Evolutionary conservation across 37 sponge, comb jelly and placozoan genomes (phyloP).

Genomic region (Amphimedon queenslandica): DNA sequence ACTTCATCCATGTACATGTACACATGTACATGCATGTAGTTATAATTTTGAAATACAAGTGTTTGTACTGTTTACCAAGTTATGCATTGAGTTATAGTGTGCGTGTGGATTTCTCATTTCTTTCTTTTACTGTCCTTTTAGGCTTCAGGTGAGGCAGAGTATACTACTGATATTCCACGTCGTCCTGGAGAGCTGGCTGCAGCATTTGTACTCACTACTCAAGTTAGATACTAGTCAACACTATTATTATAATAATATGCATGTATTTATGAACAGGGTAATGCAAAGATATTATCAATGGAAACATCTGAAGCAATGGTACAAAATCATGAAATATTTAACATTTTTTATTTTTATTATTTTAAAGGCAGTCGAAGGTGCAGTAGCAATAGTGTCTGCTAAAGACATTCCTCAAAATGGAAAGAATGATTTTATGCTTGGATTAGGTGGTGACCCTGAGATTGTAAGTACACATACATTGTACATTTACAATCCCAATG

Average conservation of each 20-base stretch:
- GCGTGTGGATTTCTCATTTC: neutral
- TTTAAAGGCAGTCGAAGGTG: slow-evolving; percentile 55
- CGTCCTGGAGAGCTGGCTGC: slow-evolving; percentile 23
- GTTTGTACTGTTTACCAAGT: neutral
- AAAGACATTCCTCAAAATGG: slow-evolving; percentile 62
- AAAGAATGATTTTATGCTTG: slow-evolving; percentile 20
- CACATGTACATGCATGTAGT: too few species aligned
- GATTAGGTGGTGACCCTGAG: neutral
- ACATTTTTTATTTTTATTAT: neutral
- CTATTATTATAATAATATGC: neutral
- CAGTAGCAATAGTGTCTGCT: slow-evolving; percentile 53
- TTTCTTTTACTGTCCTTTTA: neutral
- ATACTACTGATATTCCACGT: slow-evolving; percentile 26
- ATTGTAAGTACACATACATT: neutral
- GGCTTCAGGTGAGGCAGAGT: slow-evolving; percentile 57
- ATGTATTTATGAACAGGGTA: neutral
- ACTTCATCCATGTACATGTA: too few species aligned
- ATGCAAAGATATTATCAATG: slow-evolving; percentile 10
- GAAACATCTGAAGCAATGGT: slow-evolving; percentile 6
- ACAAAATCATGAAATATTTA: neutral
- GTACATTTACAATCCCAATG: neutral
- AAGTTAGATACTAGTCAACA: slow-evolving; percentile 4
- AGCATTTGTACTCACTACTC: slow-evolving; percentile 39
- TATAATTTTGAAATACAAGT: too few species aligned
- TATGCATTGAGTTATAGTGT: too few species aligned